phyloP scores from a whole-genome alignment of 2,888 invertebrate species.

The Petrolisthes cinctipes region DNA sequence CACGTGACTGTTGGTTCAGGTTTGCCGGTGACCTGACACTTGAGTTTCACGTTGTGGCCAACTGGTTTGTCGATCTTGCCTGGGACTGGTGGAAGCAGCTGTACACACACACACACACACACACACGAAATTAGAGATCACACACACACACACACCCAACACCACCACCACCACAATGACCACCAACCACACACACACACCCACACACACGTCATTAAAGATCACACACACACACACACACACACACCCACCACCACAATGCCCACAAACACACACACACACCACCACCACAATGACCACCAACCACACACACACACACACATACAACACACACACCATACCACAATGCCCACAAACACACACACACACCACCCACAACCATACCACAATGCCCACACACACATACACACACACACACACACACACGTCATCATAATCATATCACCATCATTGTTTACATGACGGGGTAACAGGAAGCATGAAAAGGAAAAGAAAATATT shows the following conservation, averaged over 20 bases:
- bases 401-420: background rate
- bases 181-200: no score
- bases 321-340: no score
- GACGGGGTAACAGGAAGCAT: background rate
- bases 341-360: background rate
- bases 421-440: slow-evolving; percentile 14
- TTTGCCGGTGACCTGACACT: slow-evolving; percentile 45
- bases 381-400: background rate
- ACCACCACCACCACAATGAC: no score
- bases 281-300: background rate
- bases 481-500: no score
- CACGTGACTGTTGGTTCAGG: slow-evolving; percentile 59
- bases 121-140: no score
- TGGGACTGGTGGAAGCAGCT: slow-evolving; percentile 45
- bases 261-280: no score
- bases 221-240: no score
- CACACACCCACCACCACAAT: no score
- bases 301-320: background rate
- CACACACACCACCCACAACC: background rate
- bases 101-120: background rate
- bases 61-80: slow-evolving; percentile 52
- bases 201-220: no score
- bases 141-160: no score
- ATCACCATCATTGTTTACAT: background rate
- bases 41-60: slow-evolving; percentile 49